phyloP scores from a whole-genome alignment of 2,113 vertebrate species.

The Nibea coibor region DNA sequence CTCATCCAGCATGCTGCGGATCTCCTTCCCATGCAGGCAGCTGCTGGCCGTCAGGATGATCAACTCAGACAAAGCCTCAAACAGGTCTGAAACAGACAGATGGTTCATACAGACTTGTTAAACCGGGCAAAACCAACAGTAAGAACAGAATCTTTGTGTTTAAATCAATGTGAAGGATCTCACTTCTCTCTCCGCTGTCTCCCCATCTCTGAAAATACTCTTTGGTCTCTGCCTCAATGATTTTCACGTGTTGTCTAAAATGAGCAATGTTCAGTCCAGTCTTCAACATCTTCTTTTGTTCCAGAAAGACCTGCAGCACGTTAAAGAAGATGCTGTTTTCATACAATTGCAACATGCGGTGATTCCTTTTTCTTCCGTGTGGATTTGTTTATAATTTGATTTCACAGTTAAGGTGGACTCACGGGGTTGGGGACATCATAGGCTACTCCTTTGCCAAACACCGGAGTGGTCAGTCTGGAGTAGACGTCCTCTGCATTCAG shows the following conservation, averaged over 20 bases:
- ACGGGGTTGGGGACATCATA: conserved; percentile 95
- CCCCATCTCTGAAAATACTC: conserved; percentile 96
- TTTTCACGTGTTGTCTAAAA: conserved; percentile 89
- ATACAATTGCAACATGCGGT: not conserved
- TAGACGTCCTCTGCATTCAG: conserved; percentile 98
- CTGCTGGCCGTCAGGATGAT: conserved; percentile 98
- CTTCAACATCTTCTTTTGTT: conserved; percentile 99
- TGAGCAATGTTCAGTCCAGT: conserved; percentile 93
- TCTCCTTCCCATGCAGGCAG: conserved; percentile 95
- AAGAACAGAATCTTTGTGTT: not conserved
- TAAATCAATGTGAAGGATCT: conserved; percentile 46
- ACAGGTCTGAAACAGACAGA: conserved; percentile 87
- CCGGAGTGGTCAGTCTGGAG: conserved; percentile 92
- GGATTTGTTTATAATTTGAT: not conserved
- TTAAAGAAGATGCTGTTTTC: not conserved
- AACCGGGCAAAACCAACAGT: not conserved
- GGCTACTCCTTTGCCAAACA: conserved; percentile 96
- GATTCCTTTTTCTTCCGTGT: not conserved
- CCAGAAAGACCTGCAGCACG: conserved; percentile 90
- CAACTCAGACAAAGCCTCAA: conserved; percentile 94
- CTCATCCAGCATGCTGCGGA: conserved; percentile 90
- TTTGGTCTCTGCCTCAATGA: conserved; percentile 94
- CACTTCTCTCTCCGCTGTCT: conserved; percentile 92
- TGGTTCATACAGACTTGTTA: no score
- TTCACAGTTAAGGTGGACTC: conserved; percentile 52